Evolutionary conservation across 64 coral and sea anemone species (phyloP).

Genomic region (Cladopsammia gracilis): DNA sequence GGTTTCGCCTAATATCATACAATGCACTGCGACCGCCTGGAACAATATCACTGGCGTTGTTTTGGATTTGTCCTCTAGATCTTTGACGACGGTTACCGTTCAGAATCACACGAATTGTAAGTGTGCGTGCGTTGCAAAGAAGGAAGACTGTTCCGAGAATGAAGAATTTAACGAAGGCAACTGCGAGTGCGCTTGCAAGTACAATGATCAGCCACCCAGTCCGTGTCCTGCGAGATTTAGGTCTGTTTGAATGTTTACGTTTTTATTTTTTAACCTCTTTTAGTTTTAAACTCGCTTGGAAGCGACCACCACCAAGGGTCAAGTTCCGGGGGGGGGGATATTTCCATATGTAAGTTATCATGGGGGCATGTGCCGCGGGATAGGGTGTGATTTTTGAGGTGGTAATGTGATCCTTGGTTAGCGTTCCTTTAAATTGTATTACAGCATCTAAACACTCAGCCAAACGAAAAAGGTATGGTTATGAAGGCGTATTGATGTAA

Average conservation of each 20-base stretch:
- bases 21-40: neutral
- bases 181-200: conserved; percentile 28
- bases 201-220: neutral
- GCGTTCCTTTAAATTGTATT: too few species aligned
- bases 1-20: conserved; percentile 3
- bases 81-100: neutral
- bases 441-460: too few species aligned
- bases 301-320: too few species aligned
- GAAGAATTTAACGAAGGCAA: neutral
- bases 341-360: too few species aligned
- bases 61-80: neutral
- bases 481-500: too few species aligned
- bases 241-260: neutral
- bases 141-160: conserved; percentile 31
- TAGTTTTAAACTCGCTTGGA: too few species aligned
- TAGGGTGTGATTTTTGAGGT: too few species aligned
- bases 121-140: conserved; percentile 17
- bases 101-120: conserved; percentile 54
- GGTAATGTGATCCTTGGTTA: too few species aligned
- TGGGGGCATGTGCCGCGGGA: too few species aligned
- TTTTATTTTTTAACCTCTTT: too few species aligned
- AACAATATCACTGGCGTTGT: conserved; percentile 17
- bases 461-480: too few species aligned
- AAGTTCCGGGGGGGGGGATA: too few species aligned
- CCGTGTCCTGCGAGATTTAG: conserved; percentile 24